Evolutionary conservation across 2,113 vertebrate species (phyloP), one percentile per base, ranked within the genome.

Genomic region (Larimichthys crocea): DNA sequence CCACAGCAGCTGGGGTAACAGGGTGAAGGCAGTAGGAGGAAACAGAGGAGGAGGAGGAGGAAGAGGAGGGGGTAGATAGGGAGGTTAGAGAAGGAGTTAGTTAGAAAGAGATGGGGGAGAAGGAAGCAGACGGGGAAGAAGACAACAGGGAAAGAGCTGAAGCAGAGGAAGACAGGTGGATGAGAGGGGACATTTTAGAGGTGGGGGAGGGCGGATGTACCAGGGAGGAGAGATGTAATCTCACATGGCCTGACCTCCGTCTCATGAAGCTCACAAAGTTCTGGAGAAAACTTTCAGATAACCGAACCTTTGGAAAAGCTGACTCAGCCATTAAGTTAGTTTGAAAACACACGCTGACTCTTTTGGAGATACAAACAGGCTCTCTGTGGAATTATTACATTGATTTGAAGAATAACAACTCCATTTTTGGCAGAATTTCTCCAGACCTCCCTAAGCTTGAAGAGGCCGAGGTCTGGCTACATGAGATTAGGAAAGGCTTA

Each of bases 1-100:
- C 89, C 90, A 87, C 84, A 92, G 86, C 86, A 92, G 92, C 85
- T 83, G 79, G 84, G 11, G 68, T 74, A 68, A 87, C 55, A 86
- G 88, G 70, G 86, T 79, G 75, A 87, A 80, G 86, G 81, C 69
- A 31, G 74, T 20, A 79, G 74, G 82, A 71, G 75, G 74, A 70
- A 62, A 62, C 55, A 69, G 20, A 46, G 75, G n/a, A 24, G 63
- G 68, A 52, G 22, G 9, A 24, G 40, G 61, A 7, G 50, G 64
- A 8, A 57, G 55, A 71, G 9, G 52, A 56, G 6, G 48, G 64
- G 20, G 3, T 19, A 82, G 81, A 86, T 74, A 16, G 10, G 59
- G 12, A 78, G 49, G 75, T 31, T 46, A 70, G 56, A 86, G 82
- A 78, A 24, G 67, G 77, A 68, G 70, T 70, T 79, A 70, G 80